Percentiles rank a stretch among this genome's conserved stretches.
These are phyloP conservation scores for Harmothoe impar DNA, from an alignment of 2,888 invertebrate genomes.

Conservation along the genomic window DNA sequence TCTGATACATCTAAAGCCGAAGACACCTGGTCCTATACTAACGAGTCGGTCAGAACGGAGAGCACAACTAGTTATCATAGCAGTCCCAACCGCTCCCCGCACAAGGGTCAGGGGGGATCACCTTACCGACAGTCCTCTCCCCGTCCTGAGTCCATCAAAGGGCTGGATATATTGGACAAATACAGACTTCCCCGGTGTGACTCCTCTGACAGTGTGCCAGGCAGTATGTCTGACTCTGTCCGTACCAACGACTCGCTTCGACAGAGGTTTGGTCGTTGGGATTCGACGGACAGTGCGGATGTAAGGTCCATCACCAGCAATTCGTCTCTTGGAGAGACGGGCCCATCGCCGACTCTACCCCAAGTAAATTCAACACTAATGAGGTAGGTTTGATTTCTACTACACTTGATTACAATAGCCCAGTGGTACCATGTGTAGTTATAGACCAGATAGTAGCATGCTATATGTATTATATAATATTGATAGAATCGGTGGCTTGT, in stretches of 20 bases:
- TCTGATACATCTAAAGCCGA: not conserved
- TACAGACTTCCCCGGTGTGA: slow-evolving; percentile 39
- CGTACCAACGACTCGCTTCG: slow-evolving; percentile 37
- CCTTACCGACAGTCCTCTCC: slow-evolving; percentile 27
- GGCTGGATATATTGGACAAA: slow-evolving; percentile 20
- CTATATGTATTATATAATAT: no score
- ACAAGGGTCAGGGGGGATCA: not conserved
- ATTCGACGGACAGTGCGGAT: slow-evolving; percentile 51
- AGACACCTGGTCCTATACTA: not conserved
- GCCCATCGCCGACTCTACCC: not conserved
- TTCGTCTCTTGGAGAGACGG: slow-evolving; percentile 36
- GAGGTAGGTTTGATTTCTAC: not conserved
- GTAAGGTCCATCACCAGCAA: slow-evolving; percentile 37
- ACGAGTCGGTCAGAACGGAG: not conserved
- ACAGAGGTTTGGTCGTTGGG: slow-evolving; percentile 44
- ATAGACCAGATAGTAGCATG: no score
- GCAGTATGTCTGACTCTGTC: slow-evolving; percentile 32
- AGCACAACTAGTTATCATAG: not conserved
- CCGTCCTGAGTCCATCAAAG: slow-evolving; percentile 34
- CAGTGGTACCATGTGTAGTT: no score
- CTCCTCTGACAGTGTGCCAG: slow-evolving; percentile 44
- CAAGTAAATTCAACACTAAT: not conserved
- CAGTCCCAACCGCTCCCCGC: slow-evolving; percentile 26
- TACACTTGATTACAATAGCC: not conserved
- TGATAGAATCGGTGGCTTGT: no score